Percentiles rank a stretch among this genome's conserved stretches.
phyloP scores from a whole-genome alignment of 2,888 invertebrate species.

The Pterostichus madidus region DNA sequence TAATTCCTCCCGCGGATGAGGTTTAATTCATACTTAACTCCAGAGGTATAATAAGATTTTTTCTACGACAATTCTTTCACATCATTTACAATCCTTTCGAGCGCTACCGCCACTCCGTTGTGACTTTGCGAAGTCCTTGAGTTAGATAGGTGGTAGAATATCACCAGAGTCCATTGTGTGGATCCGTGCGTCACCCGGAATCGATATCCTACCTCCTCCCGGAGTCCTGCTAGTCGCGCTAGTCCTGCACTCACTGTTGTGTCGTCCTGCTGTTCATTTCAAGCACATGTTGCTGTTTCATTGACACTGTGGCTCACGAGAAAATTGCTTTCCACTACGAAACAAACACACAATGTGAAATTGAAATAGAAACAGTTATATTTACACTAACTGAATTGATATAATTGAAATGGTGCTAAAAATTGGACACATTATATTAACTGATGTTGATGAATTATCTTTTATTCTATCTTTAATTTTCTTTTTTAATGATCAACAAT shows the following conservation, averaged over 20 bases:
- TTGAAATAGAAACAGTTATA: no score
- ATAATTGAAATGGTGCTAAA: neutral
- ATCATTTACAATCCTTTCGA: no score
- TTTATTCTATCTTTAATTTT: no score
- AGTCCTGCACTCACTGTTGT: neutral
- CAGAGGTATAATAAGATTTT: no score
- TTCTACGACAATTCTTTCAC: no score
- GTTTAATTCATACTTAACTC: no score
- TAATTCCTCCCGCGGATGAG: no score
- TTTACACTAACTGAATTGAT: no score
- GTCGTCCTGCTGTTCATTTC: conserved; percentile 5
- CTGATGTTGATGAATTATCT: no score
- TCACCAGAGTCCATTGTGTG: neutral
- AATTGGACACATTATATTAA: neutral
- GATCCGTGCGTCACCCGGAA: conserved; percentile 1
- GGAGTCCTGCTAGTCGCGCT: neutral
- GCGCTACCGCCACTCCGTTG: no score
- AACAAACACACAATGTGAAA: neutral
- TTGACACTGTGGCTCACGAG: conserved; percentile 9
- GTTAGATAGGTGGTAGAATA: neutral
- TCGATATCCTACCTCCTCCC: neutral
- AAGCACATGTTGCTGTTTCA: conserved; percentile 14
- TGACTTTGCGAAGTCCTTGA: neutral
- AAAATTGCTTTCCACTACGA: conserved; percentile 9
- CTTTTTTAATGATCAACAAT: no score